Percentiles rank a stretch among this genome's conserved stretches.
These are phyloP conservation scores for Eleutherodactylus coqui DNA, from an alignment of 2,797 vertebrate species.

Conservation along the genomic window DNA sequence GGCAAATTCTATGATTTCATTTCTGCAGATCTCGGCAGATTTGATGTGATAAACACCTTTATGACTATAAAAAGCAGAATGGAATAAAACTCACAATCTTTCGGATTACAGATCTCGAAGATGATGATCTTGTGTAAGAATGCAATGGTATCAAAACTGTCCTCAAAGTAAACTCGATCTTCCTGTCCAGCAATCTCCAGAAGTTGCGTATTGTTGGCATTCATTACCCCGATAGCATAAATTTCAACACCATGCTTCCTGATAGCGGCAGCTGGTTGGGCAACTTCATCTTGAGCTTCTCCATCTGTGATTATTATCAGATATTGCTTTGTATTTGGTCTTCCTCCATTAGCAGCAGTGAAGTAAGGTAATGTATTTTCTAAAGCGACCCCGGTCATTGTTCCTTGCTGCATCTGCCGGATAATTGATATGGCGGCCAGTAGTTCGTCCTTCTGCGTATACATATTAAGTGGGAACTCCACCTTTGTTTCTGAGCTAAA, in stretches of 20 bases:
- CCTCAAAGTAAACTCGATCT: conserved; percentile 72
- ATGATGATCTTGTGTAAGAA: conserved; percentile 78
- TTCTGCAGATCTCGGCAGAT: not conserved
- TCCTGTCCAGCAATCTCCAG: conserved; percentile 76
- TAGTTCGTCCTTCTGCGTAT: conserved; percentile 67
- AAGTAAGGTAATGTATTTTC: conserved; percentile 65
- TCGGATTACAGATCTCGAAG: conserved; percentile 77
- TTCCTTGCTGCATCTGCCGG: conserved; percentile 67
- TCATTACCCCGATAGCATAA: conserved; percentile 80
- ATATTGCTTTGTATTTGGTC: conserved; percentile 74
- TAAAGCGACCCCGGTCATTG: conserved; percentile 79
- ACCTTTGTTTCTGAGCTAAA: conserved; percentile 72
- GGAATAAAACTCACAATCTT: conserved; percentile 74
- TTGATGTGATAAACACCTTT: not conserved
- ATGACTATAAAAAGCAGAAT: not conserved
- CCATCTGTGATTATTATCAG: conserved; percentile 86
- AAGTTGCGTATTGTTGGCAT: conserved; percentile 77
- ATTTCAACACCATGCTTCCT: conserved; percentile 77
- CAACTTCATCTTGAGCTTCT: conserved; percentile 77
- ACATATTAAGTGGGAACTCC: conserved; percentile 75
- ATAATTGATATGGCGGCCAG: conserved; percentile 67
- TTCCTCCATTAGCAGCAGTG: conserved; percentile 65
- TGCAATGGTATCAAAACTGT: conserved; percentile 76
- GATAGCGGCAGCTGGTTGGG: conserved; percentile 71
- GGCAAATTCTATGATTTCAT: not conserved